phyloP scores from a whole-genome alignment of 2,113 vertebrate genomes.

The Pterocles gutturalis region DNA sequence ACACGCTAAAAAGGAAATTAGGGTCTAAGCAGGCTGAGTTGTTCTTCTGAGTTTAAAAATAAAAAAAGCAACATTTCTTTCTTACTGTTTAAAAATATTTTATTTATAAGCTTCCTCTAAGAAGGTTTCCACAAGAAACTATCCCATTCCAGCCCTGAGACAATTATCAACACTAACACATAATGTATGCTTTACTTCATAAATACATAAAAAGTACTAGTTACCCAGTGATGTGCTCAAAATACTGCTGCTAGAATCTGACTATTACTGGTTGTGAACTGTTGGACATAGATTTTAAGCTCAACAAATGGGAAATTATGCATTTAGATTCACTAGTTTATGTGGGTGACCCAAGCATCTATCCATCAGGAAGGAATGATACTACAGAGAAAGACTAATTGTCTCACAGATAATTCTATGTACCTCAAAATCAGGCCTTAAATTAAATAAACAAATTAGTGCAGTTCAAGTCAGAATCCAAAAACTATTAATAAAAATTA shows the following conservation, averaged over 20 bases:
- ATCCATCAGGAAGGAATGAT: not conserved
- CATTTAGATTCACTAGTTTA: not conserved
- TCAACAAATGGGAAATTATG: not conserved
- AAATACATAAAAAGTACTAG: not conserved
- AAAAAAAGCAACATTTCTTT: not conserved
- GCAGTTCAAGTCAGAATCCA: not conserved
- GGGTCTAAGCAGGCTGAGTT: not conserved
- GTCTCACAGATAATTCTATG: not conserved
- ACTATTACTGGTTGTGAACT: not conserved
- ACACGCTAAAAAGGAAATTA: not conserved
- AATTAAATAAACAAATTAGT: not conserved
- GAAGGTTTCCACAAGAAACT: not conserved
- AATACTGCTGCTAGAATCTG: not conserved
- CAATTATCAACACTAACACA: not conserved
- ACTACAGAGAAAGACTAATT: not conserved
- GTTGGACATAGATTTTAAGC: not conserved
- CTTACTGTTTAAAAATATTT: not conserved
- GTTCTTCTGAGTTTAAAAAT: not conserved
- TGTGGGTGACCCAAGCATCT: not conserved
- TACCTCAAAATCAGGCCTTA: not conserved
- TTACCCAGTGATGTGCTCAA: not conserved
- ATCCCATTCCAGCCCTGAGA: not conserved
- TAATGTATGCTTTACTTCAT: not conserved
- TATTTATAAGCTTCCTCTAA: not conserved
- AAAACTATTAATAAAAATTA: not conserved